Conservation (phyloP, 2,797 vertebrate species). For the Podarcis lilfordi region DNA sequence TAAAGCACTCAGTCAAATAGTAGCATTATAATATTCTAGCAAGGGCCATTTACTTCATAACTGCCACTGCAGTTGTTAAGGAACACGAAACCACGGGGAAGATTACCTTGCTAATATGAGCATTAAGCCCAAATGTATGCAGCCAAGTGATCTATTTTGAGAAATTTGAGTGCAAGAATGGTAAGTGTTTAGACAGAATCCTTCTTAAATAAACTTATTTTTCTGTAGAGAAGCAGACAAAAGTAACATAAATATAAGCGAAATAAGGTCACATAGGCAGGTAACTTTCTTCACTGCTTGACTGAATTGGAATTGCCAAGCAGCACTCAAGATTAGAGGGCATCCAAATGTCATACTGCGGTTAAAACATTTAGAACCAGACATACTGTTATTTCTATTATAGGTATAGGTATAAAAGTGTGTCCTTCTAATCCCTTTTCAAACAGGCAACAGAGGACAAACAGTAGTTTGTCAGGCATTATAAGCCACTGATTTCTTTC, state of each 20-base stretch:
- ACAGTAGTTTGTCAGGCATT: background rate
- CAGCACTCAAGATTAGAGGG: background rate
- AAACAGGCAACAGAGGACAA: background rate
- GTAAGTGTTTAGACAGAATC: background rate
- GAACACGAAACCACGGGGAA: too few species aligned
- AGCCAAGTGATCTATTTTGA: too few species aligned
- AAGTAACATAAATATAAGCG: background rate
- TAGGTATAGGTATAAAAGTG: background rate
- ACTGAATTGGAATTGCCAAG: background rate
- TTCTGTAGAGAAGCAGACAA: background rate
- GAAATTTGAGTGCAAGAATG: background rate
- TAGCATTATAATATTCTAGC: too few species aligned
- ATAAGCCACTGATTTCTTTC: conserved; percentile 12
- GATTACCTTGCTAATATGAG: background rate
- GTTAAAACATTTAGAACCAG: background rate
- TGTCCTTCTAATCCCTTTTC: background rate
- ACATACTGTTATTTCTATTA: background rate
- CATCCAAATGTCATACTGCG: background rate
- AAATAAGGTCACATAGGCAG: background rate
- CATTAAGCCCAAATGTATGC: background rate
- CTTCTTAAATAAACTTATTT: background rate
- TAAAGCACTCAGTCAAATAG: too few species aligned
- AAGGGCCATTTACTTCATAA: too few species aligned
- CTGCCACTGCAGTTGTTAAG: too few species aligned
- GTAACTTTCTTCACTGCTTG: background rate